A percentile compares a stretch with the other conserved stretches of the same genome.
phyloP scores from a whole-genome alignment of 2,797 vertebrate species.

The Alfaro cultratus region DNA sequence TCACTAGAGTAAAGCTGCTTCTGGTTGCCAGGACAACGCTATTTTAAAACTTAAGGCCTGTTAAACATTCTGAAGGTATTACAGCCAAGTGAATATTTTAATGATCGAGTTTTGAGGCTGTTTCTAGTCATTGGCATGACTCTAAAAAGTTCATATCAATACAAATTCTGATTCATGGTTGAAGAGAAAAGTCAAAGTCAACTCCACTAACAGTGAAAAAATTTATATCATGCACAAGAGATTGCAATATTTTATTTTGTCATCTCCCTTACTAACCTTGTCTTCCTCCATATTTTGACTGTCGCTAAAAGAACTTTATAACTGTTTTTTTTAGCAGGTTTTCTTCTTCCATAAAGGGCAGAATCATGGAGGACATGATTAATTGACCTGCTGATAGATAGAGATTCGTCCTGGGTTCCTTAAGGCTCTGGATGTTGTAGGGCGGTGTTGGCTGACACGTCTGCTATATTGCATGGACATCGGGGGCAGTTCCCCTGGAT shows the following conservation, averaged over 20 bases:
- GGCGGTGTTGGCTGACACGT: too few species aligned
- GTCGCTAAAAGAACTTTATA: not conserved
- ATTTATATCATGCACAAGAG: not conserved
- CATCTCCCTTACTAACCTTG: not conserved
- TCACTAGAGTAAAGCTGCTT: not conserved
- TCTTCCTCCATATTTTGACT: not conserved
- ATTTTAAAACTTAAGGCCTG: not conserved
- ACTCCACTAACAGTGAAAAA: not conserved
- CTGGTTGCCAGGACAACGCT: not conserved
- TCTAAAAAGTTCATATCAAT: not conserved
- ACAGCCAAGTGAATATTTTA: not conserved
- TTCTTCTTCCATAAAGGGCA: not conserved
- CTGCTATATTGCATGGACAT: too few species aligned
- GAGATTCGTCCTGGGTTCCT: too few species aligned
- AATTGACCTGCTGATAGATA: not conserved
- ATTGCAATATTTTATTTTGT: not conserved
- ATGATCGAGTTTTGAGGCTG: not conserved
- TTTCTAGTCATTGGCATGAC: not conserved
- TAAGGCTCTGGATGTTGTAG: too few species aligned
- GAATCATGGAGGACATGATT: not conserved
- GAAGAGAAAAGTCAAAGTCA: constrained; percentile 5
- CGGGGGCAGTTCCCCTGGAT: too few species aligned
- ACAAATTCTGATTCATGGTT: not conserved
- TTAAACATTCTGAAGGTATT: not conserved
- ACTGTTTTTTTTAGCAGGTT: not conserved